phyloP scores from a whole-genome alignment of 2,888 invertebrate genomes.

The Metopia argyrocephala region DNA sequence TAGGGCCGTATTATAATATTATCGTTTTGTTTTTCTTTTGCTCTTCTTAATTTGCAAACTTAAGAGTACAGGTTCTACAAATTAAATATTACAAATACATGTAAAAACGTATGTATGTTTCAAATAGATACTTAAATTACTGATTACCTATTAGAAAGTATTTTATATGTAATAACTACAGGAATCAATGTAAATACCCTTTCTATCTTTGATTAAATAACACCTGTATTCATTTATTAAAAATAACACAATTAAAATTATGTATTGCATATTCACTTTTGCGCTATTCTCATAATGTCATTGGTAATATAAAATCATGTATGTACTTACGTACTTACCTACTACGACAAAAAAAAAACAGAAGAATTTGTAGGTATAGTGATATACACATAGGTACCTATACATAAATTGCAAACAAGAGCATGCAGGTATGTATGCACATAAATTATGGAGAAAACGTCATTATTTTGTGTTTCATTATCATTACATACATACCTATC shows the following conservation, averaged over 20 bases:
- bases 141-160: background rate
- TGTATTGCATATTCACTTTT: background rate
- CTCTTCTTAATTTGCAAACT: conserved; percentile 16
- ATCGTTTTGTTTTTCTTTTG: conserved; percentile 12
- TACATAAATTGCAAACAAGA: too few relatives aligned
- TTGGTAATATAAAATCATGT: conserved; percentile 11
- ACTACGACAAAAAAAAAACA: too few relatives aligned
- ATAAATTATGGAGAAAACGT: conserved; percentile 6
- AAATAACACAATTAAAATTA: background rate
- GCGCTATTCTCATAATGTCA: conserved; percentile 5
- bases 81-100: background rate
- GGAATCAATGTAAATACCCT: too few relatives aligned
- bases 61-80: conserved; percentile 51
- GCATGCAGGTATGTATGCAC: conserved; percentile 16
- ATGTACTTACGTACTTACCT: too few relatives aligned
- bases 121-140: too few relatives aligned
- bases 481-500: background rate
- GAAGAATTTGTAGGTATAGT: too few relatives aligned
- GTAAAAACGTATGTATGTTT: background rate
- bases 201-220: background rate
- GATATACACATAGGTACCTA: too few relatives aligned
- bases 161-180: background rate
- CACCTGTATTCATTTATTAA: background rate
- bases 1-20: too few relatives aligned
- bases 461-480: background rate